phyloP scores from a whole-genome alignment of 2,797 vertebrate species.

The Esox lucius region DNA sequence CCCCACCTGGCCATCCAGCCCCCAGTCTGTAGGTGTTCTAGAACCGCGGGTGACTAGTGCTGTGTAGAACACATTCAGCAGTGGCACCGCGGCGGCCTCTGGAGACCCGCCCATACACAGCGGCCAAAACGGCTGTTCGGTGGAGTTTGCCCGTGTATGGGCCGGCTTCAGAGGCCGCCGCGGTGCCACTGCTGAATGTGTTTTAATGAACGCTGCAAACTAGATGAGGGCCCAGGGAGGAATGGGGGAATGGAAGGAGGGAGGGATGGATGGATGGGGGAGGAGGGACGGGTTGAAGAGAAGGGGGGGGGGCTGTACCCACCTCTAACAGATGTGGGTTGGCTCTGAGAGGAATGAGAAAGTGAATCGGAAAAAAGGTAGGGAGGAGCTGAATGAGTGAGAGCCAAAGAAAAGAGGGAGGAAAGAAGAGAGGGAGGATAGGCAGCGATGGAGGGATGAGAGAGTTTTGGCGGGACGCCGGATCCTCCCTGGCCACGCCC shows the following conservation, averaged over 20 bases:
- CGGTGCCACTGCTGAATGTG: conserved; percentile 50
- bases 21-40: too few relatives aligned
- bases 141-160: background rate
- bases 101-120: too few relatives aligned
- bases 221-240: conserved; percentile 54
- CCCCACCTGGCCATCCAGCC: too few relatives aligned
- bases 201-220: conserved; percentile 68
- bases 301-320: conserved; percentile 24
- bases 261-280: background rate
- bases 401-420: background rate
- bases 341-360: conserved; percentile 24
- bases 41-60: too few relatives aligned
- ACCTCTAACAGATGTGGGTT: conserved; percentile 50
- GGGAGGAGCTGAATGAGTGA: background rate
- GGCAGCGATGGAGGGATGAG: conserved; percentile 45
- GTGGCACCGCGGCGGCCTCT: too few relatives aligned
- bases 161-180: conserved; percentile 53
- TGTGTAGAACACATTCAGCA: too few relatives aligned
- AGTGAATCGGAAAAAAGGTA: conserved; percentile 10
- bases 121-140: too few relatives aligned
- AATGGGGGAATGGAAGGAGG: conserved; percentile 51
- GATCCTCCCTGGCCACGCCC: conserved; percentile 52
- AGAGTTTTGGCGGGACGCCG: conserved; percentile 47
- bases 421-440: conserved; percentile 50
- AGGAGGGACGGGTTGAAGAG: conserved; percentile 52